A percentile compares a stretch with the other conserved stretches of the same genome.
These are phyloP conservation scores for Xestia c-nigrum DNA, from an alignment of 2,888 invertebrate genomes.

Conservation along the genomic window DNA sequence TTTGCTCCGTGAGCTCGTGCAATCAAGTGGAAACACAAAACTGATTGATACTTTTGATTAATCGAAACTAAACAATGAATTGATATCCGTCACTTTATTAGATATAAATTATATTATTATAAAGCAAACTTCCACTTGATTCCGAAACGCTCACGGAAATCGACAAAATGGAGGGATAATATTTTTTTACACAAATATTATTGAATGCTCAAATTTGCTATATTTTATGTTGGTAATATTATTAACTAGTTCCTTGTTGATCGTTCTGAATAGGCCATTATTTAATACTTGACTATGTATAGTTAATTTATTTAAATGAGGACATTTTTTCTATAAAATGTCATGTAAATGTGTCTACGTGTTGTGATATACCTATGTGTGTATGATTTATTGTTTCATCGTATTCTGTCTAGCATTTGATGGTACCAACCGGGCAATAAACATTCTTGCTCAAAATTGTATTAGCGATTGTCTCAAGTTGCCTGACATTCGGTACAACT, in stretches of 20 bases:
- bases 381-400: slow-evolving; percentile 81
- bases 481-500: slow-evolving; percentile 63
- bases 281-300: slow-evolving; percentile 79
- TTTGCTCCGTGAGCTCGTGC: slow-evolving; percentile 70
- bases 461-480: slow-evolving; percentile 49
- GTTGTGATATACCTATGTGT: slow-evolving; percentile 87
- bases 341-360: slow-evolving; percentile 77
- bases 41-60: slow-evolving; percentile 59
- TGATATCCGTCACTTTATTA: slow-evolving; percentile 66
- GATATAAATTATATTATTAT: slow-evolving; percentile 60
- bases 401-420: slow-evolving; percentile 81
- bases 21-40: slow-evolving; percentile 66
- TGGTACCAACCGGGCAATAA: slow-evolving; percentile 84
- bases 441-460: slow-evolving; percentile 80
- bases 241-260: slow-evolving; percentile 86
- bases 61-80: slow-evolving; percentile 69
- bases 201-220: slow-evolving; percentile 88
- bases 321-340: slow-evolving; percentile 77
- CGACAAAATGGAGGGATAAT: slow-evolving; percentile 81
- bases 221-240: slow-evolving; percentile 88
- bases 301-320: slow-evolving; percentile 80
- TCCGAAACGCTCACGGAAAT: slow-evolving; percentile 73
- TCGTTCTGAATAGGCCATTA: slow-evolving; percentile 80
- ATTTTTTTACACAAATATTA: slow-evolving; percentile 88
- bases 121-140: slow-evolving; percentile 67